Evolutionary conservation across 2,797 vertebrate species (phyloP).

Genomic region (Fratercula arctica): DNA sequence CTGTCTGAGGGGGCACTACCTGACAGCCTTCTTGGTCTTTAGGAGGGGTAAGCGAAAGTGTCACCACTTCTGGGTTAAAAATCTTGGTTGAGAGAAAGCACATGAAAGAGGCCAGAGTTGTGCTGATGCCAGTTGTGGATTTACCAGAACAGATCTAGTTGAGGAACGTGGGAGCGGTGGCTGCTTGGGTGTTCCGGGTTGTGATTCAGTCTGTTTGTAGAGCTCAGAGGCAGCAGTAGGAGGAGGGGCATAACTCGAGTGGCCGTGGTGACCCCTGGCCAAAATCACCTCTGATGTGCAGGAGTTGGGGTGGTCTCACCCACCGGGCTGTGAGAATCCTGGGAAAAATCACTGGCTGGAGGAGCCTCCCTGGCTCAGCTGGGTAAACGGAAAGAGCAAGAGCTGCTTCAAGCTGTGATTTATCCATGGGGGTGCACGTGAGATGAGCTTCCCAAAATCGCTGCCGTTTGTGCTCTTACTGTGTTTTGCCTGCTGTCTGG

Average conservation of each 20-base stretch:
- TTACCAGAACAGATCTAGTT: neutral
- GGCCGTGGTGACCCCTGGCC: neutral
- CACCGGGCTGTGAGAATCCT: no score
- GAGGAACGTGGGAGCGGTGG: neutral
- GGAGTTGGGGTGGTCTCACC: neutral
- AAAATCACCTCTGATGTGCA: no score
- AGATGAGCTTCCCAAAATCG: neutral
- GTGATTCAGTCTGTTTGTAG: accelerated
- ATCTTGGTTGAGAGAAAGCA: accelerated
- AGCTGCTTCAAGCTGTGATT: neutral
- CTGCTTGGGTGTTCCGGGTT: neutral
- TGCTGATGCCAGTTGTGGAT: neutral
- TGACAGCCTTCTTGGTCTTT: neutral
- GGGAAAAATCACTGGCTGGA: neutral
- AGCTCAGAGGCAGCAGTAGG: neutral
- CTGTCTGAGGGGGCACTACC: neutral
- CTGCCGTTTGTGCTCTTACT: neutral
- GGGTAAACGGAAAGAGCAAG: no score
- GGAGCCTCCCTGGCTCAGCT: neutral
- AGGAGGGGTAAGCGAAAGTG: neutral
- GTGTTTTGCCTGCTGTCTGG: no score
- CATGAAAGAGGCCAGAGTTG: neutral
- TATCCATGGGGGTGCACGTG: accelerated
- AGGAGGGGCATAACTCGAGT: neutral
- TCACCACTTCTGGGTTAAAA: accelerated